Evolutionary conservation across 2,797 vertebrate genomes (phyloP).

Genomic region (Echeneis naucrates): DNA sequence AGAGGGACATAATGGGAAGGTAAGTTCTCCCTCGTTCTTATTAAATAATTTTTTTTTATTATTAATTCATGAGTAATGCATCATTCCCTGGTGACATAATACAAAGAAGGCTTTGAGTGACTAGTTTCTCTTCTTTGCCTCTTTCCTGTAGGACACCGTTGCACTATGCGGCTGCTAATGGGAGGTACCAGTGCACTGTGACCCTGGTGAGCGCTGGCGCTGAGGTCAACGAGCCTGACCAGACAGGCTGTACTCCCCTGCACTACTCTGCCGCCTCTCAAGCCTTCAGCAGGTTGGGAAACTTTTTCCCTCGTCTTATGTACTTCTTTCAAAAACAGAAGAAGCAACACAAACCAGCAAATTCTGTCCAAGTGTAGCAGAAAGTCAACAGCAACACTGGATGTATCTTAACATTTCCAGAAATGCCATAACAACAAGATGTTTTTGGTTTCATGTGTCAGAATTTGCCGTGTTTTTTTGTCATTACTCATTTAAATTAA

Average conservation of each 20-base stretch:
- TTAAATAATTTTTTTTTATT: not conserved
- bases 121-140: not conserved
- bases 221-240: conserved; percentile 92
- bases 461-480: no score
- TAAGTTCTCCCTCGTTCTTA: conserved; percentile 60
- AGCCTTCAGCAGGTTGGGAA: conserved; percentile 92
- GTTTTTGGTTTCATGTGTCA: no score
- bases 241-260: conserved; percentile 93
- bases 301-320: not conserved
- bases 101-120: not conserved
- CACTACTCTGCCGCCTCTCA: conserved; percentile 96
- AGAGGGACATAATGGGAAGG: conserved; percentile 96
- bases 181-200: conserved; percentile 96
- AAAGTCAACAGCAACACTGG: not conserved
- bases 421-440: no score
- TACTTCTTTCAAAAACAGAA: not conserved
- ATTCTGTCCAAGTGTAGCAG: conserved; percentile 7
- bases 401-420: no score
- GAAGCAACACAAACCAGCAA: not conserved
- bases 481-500: not conserved
- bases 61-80: no score
- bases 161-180: conserved; percentile 97
- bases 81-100: not conserved
- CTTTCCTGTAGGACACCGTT: conserved; percentile 88
- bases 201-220: conserved; percentile 94